Evolutionary conservation across 2,888 invertebrate species (phyloP).

Genomic region (Apotomis capreana): DNA sequence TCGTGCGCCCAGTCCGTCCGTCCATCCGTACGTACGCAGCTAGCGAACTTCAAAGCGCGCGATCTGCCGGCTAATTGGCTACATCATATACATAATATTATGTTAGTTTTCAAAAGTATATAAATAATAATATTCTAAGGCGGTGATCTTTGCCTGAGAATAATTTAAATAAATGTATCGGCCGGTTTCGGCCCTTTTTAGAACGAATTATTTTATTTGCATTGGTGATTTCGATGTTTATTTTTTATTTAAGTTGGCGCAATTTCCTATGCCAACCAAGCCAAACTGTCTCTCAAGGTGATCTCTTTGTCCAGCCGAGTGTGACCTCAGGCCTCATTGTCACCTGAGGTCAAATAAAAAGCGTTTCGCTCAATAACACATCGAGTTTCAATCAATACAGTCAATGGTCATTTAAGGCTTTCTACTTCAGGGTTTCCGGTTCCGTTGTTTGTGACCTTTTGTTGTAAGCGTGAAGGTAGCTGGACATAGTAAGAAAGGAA

Average conservation of each 20-base stretch:
- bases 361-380: too few relatives aligned
- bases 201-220: too few relatives aligned
- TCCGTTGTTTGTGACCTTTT: neutral
- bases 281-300: neutral
- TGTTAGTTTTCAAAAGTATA: too few relatives aligned
- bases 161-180: too few relatives aligned
- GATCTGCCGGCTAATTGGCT: neutral
- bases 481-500: too few relatives aligned
- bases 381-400: neutral
- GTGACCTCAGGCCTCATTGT: constrained; percentile 4
- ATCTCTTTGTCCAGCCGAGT: neutral
- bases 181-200: too few relatives aligned
- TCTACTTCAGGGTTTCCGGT: neutral
- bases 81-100: neutral
- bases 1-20: neutral
- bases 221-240: too few relatives aligned
- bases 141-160: too few relatives aligned
- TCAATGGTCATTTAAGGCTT: neutral
- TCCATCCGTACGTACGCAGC: neutral
- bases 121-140: too few relatives aligned
- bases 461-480: neutral
- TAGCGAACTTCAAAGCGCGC: neutral
- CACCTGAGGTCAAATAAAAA: constrained; percentile 1
- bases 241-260: too few relatives aligned
- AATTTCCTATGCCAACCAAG: neutral